phyloP scores from a whole-genome alignment of 1,140 invertebrate species.

The Hirudo medicinalis region DNA sequence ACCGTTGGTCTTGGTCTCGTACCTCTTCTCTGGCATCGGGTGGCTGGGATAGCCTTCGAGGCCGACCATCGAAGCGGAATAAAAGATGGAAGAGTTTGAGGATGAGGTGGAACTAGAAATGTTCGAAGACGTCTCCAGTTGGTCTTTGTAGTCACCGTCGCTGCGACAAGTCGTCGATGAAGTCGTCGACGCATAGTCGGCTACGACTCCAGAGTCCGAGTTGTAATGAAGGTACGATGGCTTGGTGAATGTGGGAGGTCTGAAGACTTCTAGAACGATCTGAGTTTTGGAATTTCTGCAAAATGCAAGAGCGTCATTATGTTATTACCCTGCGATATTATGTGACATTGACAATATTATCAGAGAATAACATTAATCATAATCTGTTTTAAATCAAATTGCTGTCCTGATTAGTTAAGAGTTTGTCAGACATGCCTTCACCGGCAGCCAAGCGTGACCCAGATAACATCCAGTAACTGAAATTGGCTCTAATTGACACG shows the following conservation, averaged over 20 bases:
- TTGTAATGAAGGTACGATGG: background rate
- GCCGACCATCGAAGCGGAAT: slow-evolving; percentile 5
- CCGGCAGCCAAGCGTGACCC: too few species aligned
- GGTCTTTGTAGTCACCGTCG: background rate
- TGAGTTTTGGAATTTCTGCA: background rate
- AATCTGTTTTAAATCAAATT: too few species aligned
- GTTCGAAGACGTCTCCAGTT: background rate
- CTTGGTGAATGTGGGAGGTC: background rate
- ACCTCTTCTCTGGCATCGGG: background rate
- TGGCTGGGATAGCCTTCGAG: background rate
- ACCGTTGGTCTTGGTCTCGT: too few species aligned
- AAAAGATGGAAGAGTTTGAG: slow-evolving; percentile 1
- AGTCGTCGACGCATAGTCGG: background rate
- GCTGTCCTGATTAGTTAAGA: too few species aligned
- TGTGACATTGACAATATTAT: background rate
- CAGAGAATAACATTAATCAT: too few species aligned
- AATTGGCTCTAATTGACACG: too few species aligned
- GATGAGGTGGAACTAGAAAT: background rate
- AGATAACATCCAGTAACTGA: too few species aligned
- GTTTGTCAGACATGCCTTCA: too few species aligned
- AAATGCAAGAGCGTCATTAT: background rate
- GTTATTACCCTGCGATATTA: too few species aligned
- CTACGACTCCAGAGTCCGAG: background rate
- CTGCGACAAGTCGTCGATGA: background rate
- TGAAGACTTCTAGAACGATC: background rate